Base-by-base conservation (phyloP, 2,888 invertebrate genomes). In the Xylota sylvarum region DNA sequence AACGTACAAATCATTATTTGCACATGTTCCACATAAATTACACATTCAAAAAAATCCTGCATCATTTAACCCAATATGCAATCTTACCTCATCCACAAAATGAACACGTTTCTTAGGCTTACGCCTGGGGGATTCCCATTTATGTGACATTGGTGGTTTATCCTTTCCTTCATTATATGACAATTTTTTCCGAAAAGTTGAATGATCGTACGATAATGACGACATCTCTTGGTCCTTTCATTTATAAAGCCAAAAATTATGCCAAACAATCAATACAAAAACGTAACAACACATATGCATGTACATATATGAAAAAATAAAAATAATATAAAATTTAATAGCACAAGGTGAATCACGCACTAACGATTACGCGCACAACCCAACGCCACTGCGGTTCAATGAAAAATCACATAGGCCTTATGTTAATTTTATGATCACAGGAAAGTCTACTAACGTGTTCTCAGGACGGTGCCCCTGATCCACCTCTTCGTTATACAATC, bases 31-130 rank as follows among this genome's bases (percentile, higher is more conserved):
- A 58, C 77, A 78, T 86, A 73, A 85, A 81, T 81, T 70, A 30
- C 35, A 9, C 40, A 43, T 60, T 76, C 40, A 40, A 35, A 79
- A 30, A 23, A 74, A 50, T 58, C 56, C 76, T 43, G 40, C 9
- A 30, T 50, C 23, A 37, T 73, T 5, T 1, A 30, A 17, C 10
- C 1, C 19, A 48, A 12, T 60, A n/a, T 88, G 88, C 58, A 17
- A 43, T 40, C 67, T 84, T 73, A 89, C 89, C 83, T 92, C 90
- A 88, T 93, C 92, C 56, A 90, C 89, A 50, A 92, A 91, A 91
- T 93, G 93, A 89, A 94, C 94, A 89, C 92, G 93, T 90, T 92
- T 92, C 88, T 91, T 91, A 0, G 88, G 87, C 84, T 89, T 89
- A 64, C 89, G 89, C 43, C 89, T 81, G 7, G 85, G 76, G 32